Percentiles rank a stretch among this genome's conserved stretches.
Conservation (phyloP, 2,797 vertebrate genomes). For the Ptychadena robeensis region DNA sequence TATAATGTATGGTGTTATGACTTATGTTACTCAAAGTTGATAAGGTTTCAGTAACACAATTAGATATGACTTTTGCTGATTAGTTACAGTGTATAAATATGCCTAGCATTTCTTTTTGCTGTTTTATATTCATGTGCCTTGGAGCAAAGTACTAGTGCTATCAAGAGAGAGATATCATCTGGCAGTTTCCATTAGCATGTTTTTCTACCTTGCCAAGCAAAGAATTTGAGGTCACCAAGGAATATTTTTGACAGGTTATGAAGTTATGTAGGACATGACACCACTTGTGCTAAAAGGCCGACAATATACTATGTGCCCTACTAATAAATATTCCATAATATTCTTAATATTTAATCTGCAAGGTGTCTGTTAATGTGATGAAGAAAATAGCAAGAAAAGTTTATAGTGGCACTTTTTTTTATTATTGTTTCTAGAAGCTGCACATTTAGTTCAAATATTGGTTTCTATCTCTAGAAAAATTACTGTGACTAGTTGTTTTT, state of each 20-base stretch:
- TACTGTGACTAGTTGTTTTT: too few species aligned
- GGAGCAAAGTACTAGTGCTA: conserved; percentile 26
- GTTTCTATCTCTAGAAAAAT: too few species aligned
- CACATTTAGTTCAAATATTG: too few species aligned
- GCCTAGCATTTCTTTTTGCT: conserved; percentile 2
- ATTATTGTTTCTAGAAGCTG: background rate
- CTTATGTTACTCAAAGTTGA: background rate
- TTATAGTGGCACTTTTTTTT: background rate
- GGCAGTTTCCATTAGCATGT: conserved; percentile 34
- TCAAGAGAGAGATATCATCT: conserved; percentile 27
- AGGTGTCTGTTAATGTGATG: conserved; percentile 62
- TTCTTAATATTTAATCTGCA: conserved; percentile 44
- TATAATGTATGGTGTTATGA: too few species aligned
- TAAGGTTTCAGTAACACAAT: background rate
- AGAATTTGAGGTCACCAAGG: conserved; percentile 17
- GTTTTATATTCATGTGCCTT: conserved; percentile 25
- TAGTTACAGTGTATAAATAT: conserved; percentile 26
- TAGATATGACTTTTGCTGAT: conserved; percentile 24
- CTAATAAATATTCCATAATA: conserved; percentile 54
- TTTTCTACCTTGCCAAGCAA: conserved; percentile 27
- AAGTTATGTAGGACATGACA: conserved; percentile 51
- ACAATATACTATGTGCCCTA: conserved; percentile 43
- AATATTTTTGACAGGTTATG: conserved; percentile 42
- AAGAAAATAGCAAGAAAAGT: conserved; percentile 45
- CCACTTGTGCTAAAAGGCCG: conserved; percentile 43